A percentile compares a stretch with the other conserved stretches of the same genome.
phyloP scores from a whole-genome alignment of 1,140 invertebrate genomes.

The Onthophagus taurus region DNA sequence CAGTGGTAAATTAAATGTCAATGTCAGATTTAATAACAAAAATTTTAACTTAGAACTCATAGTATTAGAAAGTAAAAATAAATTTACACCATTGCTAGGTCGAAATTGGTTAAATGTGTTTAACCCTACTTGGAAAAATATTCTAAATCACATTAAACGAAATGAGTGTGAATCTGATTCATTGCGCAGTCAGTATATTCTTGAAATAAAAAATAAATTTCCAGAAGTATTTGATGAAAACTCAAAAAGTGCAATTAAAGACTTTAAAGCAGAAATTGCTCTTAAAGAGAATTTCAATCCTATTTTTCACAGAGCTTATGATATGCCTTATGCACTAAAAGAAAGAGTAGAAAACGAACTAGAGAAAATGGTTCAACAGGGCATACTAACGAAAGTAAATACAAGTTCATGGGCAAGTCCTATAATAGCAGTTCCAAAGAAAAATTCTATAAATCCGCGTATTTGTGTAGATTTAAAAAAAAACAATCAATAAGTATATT shows the following conservation, averaged over 20 bases:
- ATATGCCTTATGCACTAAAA: conserved; percentile 13
- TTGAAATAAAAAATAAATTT: conserved; percentile 7
- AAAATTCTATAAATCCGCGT: conserved; percentile 22
- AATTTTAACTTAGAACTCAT: not conserved
- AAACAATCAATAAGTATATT: conserved; percentile 10
- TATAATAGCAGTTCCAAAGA: conserved; percentile 33
- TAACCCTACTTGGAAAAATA: conserved; percentile 3
- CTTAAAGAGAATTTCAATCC: conserved; percentile 6
- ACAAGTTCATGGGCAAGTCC: conserved; percentile 35
- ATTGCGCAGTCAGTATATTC: not conserved
- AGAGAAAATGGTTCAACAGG: conserved; percentile 9
- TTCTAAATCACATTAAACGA: not conserved
- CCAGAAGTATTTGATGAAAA: conserved; percentile 10
- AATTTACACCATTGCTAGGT: conserved; percentile 7
- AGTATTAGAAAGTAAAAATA: not conserved
- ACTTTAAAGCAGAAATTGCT: conserved; percentile 11
- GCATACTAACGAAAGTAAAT: conserved; percentile 5
- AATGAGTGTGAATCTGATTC: not conserved
- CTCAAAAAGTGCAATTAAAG: conserved; percentile 9
- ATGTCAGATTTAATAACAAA: not conserved
- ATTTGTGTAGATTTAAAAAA: conserved; percentile 12
- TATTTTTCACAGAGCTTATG: conserved; percentile 9
- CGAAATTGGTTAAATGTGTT: conserved; percentile 2
- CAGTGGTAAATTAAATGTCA: conserved; percentile 4
- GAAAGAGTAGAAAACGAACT: conserved; percentile 5